Conservation (phyloP, 2,888 invertebrate species). For the Labia minor region DNA sequence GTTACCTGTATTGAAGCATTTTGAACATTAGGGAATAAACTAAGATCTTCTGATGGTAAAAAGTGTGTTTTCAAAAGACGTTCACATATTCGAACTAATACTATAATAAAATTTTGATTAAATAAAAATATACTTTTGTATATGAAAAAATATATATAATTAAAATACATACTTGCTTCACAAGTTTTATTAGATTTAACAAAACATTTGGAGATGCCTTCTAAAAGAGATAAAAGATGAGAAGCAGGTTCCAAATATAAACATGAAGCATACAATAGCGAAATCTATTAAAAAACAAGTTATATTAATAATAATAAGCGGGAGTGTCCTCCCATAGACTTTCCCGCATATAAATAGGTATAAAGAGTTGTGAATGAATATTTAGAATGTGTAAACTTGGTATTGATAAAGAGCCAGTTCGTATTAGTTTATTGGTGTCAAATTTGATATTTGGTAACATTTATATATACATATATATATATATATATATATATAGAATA, state of each 20-base stretch:
- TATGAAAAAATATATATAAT: background rate
- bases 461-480: too few relatives aligned
- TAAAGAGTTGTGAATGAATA: too few relatives aligned
- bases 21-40: background rate
- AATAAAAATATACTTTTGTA: background rate
- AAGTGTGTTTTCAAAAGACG: background rate
- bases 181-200: background rate
- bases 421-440: too few relatives aligned
- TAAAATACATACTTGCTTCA: background rate
- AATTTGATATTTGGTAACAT: too few relatives aligned
- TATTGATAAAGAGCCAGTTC: too few relatives aligned
- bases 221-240: background rate
- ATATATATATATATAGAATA: too few relatives aligned
- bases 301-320: too few relatives aligned
- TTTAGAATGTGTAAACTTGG: too few relatives aligned
- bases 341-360: too few relatives aligned
- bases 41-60: background rate
- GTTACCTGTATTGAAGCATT: background rate
- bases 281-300: background rate
- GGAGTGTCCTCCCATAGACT: too few relatives aligned
- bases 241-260: background rate
- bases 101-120: background rate
- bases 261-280: background rate
- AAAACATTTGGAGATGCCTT: background rate
- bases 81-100: background rate